phyloP scores from a whole-genome alignment of 1,140 invertebrate genomes.

The Sycophaga agraensis region DNA sequence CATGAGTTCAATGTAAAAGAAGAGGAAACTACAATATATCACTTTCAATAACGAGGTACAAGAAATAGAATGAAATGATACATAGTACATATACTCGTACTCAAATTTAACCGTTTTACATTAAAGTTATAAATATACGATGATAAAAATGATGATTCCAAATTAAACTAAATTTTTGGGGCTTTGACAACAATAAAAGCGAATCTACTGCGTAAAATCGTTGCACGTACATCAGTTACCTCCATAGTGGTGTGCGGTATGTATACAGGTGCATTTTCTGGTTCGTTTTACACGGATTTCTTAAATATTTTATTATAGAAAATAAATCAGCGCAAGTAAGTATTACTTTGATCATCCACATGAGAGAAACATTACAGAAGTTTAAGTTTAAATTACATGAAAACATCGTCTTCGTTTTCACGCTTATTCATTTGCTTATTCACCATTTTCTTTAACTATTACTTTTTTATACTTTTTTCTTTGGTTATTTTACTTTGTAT shows the following conservation, averaged over 20 bases:
- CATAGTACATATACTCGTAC: too few relatives aligned
- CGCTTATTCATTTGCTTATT: neutral
- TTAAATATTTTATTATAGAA: constrained; percentile 1
- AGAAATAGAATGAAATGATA: too few relatives aligned
- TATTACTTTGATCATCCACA: too few relatives aligned
- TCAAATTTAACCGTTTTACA: too few relatives aligned
- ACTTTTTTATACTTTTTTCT: neutral
- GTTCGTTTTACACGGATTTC: neutral
- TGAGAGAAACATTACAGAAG: too few relatives aligned
- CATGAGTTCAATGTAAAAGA: too few relatives aligned
- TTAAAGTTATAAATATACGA: too few relatives aligned
- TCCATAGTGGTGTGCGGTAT: constrained; percentile 14
- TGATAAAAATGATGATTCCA: too few relatives aligned
- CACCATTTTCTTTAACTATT: neutral
- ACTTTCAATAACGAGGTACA: too few relatives aligned
- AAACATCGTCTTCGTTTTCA: neutral
- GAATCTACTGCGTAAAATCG: constrained; percentile 12
- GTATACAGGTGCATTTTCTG: constrained; percentile 17
- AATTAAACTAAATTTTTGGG: constrained; percentile 3
- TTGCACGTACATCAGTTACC: neutral
- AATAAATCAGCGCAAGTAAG: neutral
- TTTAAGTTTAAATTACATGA: neutral
- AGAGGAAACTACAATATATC: too few relatives aligned
- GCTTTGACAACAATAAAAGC: constrained; percentile 11
- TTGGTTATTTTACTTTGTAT: neutral